Evolutionary conservation across 2,797 vertebrate genomes (phyloP), one percentile per base, ranked within the genome.

Genomic region (Myripristis jacobus): DNA sequence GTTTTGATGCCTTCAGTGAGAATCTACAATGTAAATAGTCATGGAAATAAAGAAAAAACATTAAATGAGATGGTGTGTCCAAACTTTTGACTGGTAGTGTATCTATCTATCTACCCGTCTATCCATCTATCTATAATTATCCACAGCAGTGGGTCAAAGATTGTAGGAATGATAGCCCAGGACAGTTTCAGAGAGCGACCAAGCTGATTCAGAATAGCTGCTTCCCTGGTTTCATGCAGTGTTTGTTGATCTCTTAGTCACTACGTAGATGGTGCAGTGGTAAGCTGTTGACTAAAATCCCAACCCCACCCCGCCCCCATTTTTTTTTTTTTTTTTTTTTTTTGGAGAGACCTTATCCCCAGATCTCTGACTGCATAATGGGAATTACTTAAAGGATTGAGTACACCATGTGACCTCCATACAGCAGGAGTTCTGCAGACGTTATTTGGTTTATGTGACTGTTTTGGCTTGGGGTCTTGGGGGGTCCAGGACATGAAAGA

Each of bases 341-440:
- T 46, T 48, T 77, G 31, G 53, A 58, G 81, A 75, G 79, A 76
- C 81, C 77, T 88, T 88, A 88, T 83, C 85, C 87, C 73, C 75
- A 70, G 77, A 88, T 89, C 73, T 83, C 52, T 86, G 68, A 80
- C 69, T 13, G 41, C 76, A 82, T 81, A 87, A 85, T 75, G 71
- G 85, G 86, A 88, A 87, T 90, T 91, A 91, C 65, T 88, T 81
- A 81, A 80, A 74, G 90, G 89, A 91, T 90, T 92, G 89, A 90
- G 89, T 66, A 12, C 87, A 87, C 73, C 90, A 88, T 89, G 89
- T 91, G 90, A 93, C 88, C 88, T 79, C 79, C 67, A 86, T 87
- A 74, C 80, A 70, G 77, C 72, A 47, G 67, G 18, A 21, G 66
- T 31, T 60, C 19, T 60, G 41, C 64, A 29, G 38, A 58, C 69